Evolutionary conservation across 2,113 vertebrate genomes (phyloP).

Genomic region (Arenaria interpres): DNA sequence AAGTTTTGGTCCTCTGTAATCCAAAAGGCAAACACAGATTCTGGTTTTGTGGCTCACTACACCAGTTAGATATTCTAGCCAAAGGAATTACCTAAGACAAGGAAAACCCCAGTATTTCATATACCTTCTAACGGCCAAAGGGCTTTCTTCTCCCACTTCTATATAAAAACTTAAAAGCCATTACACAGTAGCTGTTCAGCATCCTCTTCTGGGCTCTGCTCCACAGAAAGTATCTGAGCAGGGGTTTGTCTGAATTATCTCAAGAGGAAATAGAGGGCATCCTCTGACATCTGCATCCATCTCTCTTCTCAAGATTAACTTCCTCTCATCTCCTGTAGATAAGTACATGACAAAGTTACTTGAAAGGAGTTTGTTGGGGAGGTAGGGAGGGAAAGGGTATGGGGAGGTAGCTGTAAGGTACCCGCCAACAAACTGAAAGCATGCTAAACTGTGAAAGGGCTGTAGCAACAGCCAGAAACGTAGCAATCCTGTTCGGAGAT

Average conservation of each 20-base stretch:
- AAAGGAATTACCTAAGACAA: not conserved
- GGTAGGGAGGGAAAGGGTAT: not conserved
- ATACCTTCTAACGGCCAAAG: not conserved
- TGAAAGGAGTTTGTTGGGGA: not conserved
- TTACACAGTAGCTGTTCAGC: not conserved
- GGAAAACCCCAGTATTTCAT: not conserved
- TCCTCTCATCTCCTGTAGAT: slow-evolving; percentile 41
- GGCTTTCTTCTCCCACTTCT: not conserved
- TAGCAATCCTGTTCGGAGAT: not conserved
- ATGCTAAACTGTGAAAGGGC: not conserved
- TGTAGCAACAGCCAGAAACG: not conserved
- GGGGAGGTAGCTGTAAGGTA: not conserved
- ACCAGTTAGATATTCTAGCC: not conserved
- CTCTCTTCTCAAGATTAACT: slow-evolving; percentile 43
- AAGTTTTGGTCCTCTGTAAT: slow-evolving; percentile 7
- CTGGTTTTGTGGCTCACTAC: not conserved
- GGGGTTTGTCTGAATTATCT: slow-evolving; percentile 56
- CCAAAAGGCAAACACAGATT: not conserved
- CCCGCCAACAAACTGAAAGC: not conserved
- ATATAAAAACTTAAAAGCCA: not conserved
- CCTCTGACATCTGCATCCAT: slow-evolving; percentile 39
- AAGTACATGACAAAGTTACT: not conserved
- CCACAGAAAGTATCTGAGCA: slow-evolving; percentile 49
- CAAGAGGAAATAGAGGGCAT: slow-evolving; percentile 56
- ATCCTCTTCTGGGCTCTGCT: slow-evolving; percentile 59